These are phyloP conservation scores for Pocillopora verrucosa DNA, from an alignment of 64 coral and sea anemone genomes.

Conservation along the genomic window DNA sequence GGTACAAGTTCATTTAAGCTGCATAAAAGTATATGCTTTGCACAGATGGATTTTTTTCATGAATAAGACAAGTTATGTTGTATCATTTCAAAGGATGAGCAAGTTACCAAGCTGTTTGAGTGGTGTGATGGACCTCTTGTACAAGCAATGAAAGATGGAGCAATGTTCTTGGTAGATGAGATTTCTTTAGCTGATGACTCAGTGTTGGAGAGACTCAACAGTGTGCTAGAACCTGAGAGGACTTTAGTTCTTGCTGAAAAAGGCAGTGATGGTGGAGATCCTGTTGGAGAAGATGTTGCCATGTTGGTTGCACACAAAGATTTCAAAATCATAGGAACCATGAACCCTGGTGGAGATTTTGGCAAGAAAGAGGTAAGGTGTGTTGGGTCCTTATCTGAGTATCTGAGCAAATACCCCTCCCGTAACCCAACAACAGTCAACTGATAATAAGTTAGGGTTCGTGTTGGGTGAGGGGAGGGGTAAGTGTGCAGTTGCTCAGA, in stretches of 20 bases:
- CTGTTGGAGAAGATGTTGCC: constrained; percentile 59
- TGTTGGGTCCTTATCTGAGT: neutral
- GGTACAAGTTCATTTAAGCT: neutral
- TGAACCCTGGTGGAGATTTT: constrained; percentile 99
- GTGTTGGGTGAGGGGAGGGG: too few species aligned
- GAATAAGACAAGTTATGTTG: neutral
- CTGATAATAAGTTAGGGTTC: too few species aligned
- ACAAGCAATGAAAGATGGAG: constrained; percentile 84
- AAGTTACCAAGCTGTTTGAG: constrained; percentile 81
- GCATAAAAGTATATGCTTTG: neutral
- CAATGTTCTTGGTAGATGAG: constrained; percentile 90
- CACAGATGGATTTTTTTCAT: neutral
- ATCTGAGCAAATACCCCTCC: neutral
- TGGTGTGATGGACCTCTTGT: constrained; percentile 97
- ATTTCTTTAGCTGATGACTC: constrained; percentile 98
- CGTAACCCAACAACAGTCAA: too few species aligned
- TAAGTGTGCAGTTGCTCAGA: too few species aligned
- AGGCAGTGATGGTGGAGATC: constrained; percentile 51
- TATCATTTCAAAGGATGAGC: constrained; percentile 38
- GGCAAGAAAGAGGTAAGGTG: constrained; percentile 93
- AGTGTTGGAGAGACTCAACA: constrained; percentile 95
- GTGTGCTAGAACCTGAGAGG: constrained; percentile 92
- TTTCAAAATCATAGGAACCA: constrained; percentile 88
- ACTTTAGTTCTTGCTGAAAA: constrained; percentile 95
- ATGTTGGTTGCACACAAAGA: constrained; percentile 69